Evolutionary conservation across 1,140 invertebrate species (phyloP), one percentile per base, ranked within the genome.

Genomic region (Bicyclus anynana): DNA sequence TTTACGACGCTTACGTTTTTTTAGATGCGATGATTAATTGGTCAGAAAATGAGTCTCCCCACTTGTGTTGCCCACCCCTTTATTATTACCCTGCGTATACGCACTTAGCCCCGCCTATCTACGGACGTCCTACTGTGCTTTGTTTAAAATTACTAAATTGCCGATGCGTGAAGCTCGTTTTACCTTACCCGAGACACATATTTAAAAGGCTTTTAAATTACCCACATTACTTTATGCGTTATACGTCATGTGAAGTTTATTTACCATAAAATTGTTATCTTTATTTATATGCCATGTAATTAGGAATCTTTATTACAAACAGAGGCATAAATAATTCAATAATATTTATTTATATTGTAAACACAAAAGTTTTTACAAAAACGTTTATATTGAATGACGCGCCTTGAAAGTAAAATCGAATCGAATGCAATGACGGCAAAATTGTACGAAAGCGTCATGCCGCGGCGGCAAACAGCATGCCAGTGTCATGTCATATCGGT

Each of bases 41-140:
- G 40, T 48, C 42, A 50, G 47, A 62, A 64, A 65, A 57, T 63
- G 53, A 56, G 18, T 57, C 50, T 67, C 62, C 65, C 63, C 65
- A 70, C 53, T 68, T 67, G 44, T 51, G 47, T 54, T 62, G 62
- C 69, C 71, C 69, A 67, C 71, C 70, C 64, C 53, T 71, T 67
- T 53, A 50, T 56, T 56, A 68, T 62, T 49, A 46, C 62, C 58
- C 63, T 74, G 77, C 58, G 58, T 60, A 59, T 69, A 74, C 76
- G 74, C 77, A 51, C 48, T 62, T 61, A 42, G 64, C 77, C 62
- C 72, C 80, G 67, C 78, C 80, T 72, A 72, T 69, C 21, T 18
- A 58, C 61, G 52, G 68, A 67, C 76, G 69, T 74, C 77, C 72
- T 78, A 72, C 74, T 69, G 59, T 71, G 65, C 67, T 77, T 77